These are phyloP conservation scores for Plectropomus leopardus DNA, from an alignment of 2,113 vertebrate genomes.

Conservation along the genomic window DNA sequence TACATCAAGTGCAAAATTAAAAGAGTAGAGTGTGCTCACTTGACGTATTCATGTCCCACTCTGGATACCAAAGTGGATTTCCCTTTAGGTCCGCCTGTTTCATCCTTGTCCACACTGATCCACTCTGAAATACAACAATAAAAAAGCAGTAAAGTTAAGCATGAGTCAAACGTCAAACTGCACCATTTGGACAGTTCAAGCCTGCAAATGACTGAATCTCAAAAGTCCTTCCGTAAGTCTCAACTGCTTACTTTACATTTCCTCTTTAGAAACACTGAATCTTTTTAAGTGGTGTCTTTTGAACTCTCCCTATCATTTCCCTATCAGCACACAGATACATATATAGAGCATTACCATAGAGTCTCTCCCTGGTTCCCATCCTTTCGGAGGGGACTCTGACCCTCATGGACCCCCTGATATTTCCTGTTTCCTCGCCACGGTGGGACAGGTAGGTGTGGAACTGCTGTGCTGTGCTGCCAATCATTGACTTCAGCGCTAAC, in stretches of 20 bases:
- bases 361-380: constrained; percentile 94
- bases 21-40: constrained; percentile 79
- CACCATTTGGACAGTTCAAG: not conserved
- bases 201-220: not conserved
- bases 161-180: no score
- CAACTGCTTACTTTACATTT: not conserved
- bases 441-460: constrained; percentile 97
- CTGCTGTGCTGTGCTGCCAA: constrained; percentile 96
- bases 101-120: constrained; percentile 97
- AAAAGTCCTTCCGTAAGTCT: not conserved
- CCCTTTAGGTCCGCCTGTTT: constrained; percentile 89
- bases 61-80: constrained; percentile 84
- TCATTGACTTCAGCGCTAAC: constrained; percentile 97
- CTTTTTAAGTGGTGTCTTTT: not conserved
- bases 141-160: no score
- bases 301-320: not conserved
- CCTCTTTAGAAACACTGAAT: not conserved
- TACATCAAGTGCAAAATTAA: not conserved
- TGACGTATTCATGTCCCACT: constrained; percentile 87
- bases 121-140: constrained; percentile 87
- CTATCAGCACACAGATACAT: not conserved
- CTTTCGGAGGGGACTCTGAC: constrained; percentile 94
- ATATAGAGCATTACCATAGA: constrained; percentile 87
- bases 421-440: constrained; percentile 95
- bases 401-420: constrained; percentile 97